Conservation (phyloP, 2,113 vertebrate species). For the Apistogramma diplotaenia region DNA sequence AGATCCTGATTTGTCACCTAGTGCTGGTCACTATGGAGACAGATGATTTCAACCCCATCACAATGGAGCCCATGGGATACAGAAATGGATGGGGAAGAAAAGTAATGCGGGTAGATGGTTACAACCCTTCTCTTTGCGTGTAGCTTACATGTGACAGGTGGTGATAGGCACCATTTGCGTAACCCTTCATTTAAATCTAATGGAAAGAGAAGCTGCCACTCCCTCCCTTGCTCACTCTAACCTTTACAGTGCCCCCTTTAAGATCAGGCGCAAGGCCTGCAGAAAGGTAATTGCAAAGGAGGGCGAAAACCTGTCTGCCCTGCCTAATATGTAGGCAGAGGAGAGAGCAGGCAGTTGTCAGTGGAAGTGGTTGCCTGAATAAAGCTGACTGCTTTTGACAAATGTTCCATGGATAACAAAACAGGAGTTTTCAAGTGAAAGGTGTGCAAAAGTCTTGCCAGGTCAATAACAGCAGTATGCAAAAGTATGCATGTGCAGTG, state of each 20-base stretch:
- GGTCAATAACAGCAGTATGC: background rate
- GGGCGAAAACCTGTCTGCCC: conserved; percentile 14
- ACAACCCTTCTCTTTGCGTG: conserved; percentile 39
- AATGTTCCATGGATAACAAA: conserved; percentile 2
- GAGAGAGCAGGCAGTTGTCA: conserved; percentile 13
- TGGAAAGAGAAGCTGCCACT: conserved; percentile 28
- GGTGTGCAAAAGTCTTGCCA: background rate
- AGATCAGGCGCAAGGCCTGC: conserved; percentile 9
- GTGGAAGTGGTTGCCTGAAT: conserved; percentile 3
- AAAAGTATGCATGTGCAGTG: background rate
- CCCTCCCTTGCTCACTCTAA: conserved; percentile 3
- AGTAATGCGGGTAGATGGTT: conserved; percentile 31
- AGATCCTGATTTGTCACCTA: conserved; percentile 50
- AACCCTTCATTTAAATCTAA: conserved; percentile 42
- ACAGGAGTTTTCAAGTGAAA: conserved; percentile 10
- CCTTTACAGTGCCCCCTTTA: conserved; percentile 32
- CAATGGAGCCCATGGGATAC: conserved; percentile 46
- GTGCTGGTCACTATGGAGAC: conserved; percentile 58
- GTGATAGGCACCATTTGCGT: conserved; percentile 35
- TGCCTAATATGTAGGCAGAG: conserved; percentile 24
- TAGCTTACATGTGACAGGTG: conserved; percentile 46
- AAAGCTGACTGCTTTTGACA: conserved; percentile 38
- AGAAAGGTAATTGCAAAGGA: conserved; percentile 39
- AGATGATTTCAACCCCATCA: conserved; percentile 14
- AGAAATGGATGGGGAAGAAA: conserved; percentile 37